These are phyloP conservation scores for Pithys albifrons DNA, from an alignment of 2,113 vertebrate genomes.

Conservation along the genomic window DNA sequence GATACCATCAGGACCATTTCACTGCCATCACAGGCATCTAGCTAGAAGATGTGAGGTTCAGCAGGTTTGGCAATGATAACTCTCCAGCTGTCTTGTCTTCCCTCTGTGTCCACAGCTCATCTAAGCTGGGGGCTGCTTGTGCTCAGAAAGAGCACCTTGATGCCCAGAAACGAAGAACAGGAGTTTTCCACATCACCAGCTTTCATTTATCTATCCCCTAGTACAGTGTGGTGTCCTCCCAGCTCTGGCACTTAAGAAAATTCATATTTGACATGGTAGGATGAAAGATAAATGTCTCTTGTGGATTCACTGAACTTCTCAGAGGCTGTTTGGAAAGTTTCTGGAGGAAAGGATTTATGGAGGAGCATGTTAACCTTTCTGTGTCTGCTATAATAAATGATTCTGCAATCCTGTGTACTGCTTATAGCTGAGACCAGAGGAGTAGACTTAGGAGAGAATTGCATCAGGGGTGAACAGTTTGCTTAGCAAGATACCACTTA, in stretches of 20 bases:
- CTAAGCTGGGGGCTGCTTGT: fast-evolving
- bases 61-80: not conserved
- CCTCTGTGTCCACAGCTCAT: not conserved
- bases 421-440: not conserved
- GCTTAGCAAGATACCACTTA: not conserved
- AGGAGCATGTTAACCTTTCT: not conserved
- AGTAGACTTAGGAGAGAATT: not conserved
- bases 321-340: not conserved
- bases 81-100: not conserved
- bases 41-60: not conserved
- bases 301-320: not conserved
- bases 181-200: not conserved
- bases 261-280: not conserved
- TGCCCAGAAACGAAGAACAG: not conserved
- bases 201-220: not conserved
- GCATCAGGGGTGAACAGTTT: not conserved
- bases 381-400: not conserved
- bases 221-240: not conserved
- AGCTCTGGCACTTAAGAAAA: not conserved
- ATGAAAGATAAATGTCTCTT: not conserved
- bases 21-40: not conserved
- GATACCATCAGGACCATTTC: not conserved
- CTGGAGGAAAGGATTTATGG: not conserved
- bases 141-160: not conserved
- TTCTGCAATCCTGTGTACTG: not conserved